Evolutionary conservation across 2,888 invertebrate genomes (phyloP), one percentile per base, ranked within the genome.

Genomic region (Synergus japonicus): DNA sequence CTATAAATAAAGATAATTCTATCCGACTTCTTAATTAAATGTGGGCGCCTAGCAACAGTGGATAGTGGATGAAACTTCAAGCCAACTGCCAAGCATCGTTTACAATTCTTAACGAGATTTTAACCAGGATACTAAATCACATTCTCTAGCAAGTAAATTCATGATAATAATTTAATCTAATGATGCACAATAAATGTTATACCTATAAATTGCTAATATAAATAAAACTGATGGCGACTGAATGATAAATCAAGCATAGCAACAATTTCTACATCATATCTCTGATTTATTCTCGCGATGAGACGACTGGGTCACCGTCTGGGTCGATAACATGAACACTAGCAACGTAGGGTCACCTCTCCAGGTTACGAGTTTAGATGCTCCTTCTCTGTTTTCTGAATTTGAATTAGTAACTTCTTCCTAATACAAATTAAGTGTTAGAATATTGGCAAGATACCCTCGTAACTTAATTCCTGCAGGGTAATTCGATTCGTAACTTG

Each of bases 51-150:
- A 69, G 69, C 69, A 69, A 49, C 69, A 69, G 69, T 46, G 22
- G 29, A 41, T 41, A 67, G 44, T 44, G n/a, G n/a, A 67, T 67
- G 12, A 46, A 67, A 67, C 67, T 67, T 67, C 22, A 18, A 44
- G 67, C 67, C 66, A 67, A 67, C 12, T 46, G 67, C 22, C 67
- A 67, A 67, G 67, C 67, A 46, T 46, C 67, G 44, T 46, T 67
- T 67, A 67, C 44, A 22, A 67, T 46, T 67, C 44, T 67, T 22
- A 67, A 67, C 44, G 67, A 46, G 67, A 67, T 46, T 67, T 46
- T 67, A 67, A 67, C 46, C 13, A 2, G 44, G 12, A 67, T 44
- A 67, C 44, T 67, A 22, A 67, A 67, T 67, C 22, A 41, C 1
- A 18, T 22, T 46, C 44, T 22, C 12, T 67, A 22, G 7, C 22